These are phyloP conservation scores for Venustoraphidia nigricollis DNA, from an alignment of 2,888 invertebrate species.

Conservation along the genomic window DNA sequence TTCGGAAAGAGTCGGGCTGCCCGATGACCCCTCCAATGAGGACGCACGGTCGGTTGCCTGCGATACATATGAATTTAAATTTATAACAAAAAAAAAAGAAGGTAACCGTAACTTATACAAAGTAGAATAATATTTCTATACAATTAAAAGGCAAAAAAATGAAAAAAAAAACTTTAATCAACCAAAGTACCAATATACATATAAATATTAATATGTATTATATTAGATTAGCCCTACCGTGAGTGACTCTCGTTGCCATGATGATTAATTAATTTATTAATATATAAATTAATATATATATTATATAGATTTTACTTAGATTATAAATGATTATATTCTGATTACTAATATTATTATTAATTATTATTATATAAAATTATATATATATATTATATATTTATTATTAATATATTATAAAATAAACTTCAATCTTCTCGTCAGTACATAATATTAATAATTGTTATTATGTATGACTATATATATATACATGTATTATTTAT, in stretches of 20 bases:
- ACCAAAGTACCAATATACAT: constrained; percentile 52
- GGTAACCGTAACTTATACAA: constrained; percentile 9
- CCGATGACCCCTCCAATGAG: neutral
- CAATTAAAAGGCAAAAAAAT: constrained; percentile 27
- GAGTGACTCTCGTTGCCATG: constrained; percentile 10
- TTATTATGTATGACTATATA: neutral
- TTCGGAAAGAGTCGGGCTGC: neutral
- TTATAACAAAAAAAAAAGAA: neutral
- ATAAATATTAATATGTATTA: constrained; percentile 29
- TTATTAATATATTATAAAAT: constrained; percentile 20
- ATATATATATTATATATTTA: constrained; percentile 27
- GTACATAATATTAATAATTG: constrained; percentile 13
- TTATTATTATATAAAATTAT: constrained; percentile 21
- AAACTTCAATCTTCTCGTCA: constrained; percentile 20
- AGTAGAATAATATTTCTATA: constrained; percentile 41
- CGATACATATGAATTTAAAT: constrained; percentile 2
- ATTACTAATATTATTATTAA: constrained; percentile 20
- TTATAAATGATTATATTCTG: neutral
- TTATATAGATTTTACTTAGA: constrained; percentile 1
- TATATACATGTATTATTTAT: neutral
- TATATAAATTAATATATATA: constrained; percentile 8
- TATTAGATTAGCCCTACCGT: constrained; percentile 16
- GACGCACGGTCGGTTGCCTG: neutral
- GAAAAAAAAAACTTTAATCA: constrained; percentile 33
- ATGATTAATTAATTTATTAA: constrained; percentile 15